A percentile compares a stretch with the other conserved stretches of the same genome.
phyloP scores from a whole-genome alignment of 2,888 invertebrate genomes.

The Pachydiplax longipennis region DNA sequence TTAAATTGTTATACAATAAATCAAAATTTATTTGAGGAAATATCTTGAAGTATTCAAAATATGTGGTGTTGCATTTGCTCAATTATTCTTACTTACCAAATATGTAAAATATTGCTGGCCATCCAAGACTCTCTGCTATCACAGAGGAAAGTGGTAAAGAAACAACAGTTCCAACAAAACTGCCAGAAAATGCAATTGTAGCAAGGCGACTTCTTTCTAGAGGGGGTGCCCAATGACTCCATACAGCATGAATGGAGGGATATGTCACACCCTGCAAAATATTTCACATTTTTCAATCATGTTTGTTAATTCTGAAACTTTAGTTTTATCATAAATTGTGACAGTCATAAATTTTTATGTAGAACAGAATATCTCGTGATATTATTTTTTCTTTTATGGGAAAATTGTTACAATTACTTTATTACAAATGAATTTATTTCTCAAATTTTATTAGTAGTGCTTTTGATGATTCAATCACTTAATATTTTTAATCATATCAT shows the following conservation, averaged over 20 bases:
- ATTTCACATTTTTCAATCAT: neutral
- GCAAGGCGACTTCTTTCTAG: constrained; percentile 79
- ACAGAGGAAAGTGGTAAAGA: constrained; percentile 81
- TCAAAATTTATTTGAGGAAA: no score
- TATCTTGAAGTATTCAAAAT: neutral
- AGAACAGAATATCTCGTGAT: no score
- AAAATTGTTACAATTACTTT: no score
- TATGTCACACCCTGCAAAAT: constrained; percentile 73
- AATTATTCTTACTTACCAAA: constrained; percentile 64
- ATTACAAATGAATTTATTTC: no score
- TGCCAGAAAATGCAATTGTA: constrained; percentile 84
- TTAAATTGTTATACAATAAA: neutral
- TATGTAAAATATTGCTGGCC: constrained; percentile 84
- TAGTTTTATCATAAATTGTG: no score
- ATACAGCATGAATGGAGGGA: constrained; percentile 83
- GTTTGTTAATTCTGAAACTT: no score
- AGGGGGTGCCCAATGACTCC: constrained; percentile 85
- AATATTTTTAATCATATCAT: no score
- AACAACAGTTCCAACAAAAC: constrained; percentile 84
- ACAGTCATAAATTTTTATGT: no score
- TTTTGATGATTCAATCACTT: no score
- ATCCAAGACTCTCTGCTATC: constrained; percentile 75
- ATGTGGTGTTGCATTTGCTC: neutral
- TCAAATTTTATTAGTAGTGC: no score
- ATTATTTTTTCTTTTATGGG: no score